Base-by-base conservation (phyloP, 30 jellyfish, hydroid and myxozoan species). In the Hydra vulgaris region DNA sequence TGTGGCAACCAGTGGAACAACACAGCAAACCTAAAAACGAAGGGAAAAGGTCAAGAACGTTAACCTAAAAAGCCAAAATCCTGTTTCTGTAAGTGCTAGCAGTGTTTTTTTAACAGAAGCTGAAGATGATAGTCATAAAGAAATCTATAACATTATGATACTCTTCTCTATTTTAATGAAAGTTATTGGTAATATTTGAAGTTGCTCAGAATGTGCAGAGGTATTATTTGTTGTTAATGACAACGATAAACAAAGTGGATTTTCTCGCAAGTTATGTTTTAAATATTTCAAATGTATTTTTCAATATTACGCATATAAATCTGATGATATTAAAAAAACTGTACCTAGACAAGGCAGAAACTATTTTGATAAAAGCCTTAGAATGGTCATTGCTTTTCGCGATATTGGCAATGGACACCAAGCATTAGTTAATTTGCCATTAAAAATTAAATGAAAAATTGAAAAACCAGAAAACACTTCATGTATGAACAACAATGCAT, bases 1-100 rank as follows among this genome's bases (percentile, higher is more conserved):
- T 23, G 75, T 68, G 71, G 75, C 75, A 68, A 68, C 75, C 75
- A 68, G 75, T 68, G 26, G 75, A 15, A 68, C 75, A 68, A 68
- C 25, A 68, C 75, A 68, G 75, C 75, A 16, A 68, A 20, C 26
- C 26, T 23, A 68, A 68, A 20, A 23, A 16, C 27, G 27, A 68
- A 3, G 7, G n/a, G 75, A 68, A 68, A 68, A 68, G 7, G 75
- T 68, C 16, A 16, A 23, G 75, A 4, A 23, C 27, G 75, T 68
- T 20, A 68, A 68, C 75, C 75, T 16, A n/a, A 23, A 68, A 68
- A 68, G 15, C 16, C 75, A 68, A 68, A 68, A 7, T 68, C 75
- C 15, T 68, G 4, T 68, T 68, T 68, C 75, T n/a, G 75, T n/a
- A n/a, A 68, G 75, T 68, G 75, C 75, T 23, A 3, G 75, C 75